phyloP scores from a whole-genome alignment of 2,888 invertebrate species.

The Pseudolycoriella hygida region DNA sequence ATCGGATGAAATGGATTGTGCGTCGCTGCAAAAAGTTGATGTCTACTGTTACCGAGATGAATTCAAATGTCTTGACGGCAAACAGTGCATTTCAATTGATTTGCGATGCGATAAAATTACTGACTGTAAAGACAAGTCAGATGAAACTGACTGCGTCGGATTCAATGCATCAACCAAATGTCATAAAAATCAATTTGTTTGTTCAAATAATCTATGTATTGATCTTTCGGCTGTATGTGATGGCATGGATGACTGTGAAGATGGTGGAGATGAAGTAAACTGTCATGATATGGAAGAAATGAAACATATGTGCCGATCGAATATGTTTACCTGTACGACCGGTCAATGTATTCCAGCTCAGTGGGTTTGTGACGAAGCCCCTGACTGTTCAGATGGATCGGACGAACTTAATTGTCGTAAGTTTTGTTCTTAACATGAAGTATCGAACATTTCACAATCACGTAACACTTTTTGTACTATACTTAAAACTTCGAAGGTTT shows the following conservation, averaged over 20 bases:
- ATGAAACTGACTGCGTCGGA: conserved; percentile 35
- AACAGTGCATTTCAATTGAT: conserved; percentile 30
- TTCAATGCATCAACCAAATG: conserved; percentile 25
- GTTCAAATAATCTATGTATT: conserved; percentile 34
- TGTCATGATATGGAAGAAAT: conserved; percentile 15
- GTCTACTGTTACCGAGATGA: conserved; percentile 25
- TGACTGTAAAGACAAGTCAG: conserved; percentile 38
- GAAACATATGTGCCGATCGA: neutral
- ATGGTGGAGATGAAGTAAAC: conserved; percentile 37
- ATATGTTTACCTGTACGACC: neutral
- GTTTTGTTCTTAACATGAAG: neutral
- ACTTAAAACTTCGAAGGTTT: no score
- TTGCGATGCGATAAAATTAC: conserved; percentile 33
- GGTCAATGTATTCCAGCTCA: conserved; percentile 43
- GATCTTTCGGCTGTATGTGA: conserved; percentile 33
- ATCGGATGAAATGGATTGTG: conserved; percentile 38
- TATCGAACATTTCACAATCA: neutral
- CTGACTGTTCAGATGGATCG: conserved; percentile 56
- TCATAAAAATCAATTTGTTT: conserved; percentile 30
- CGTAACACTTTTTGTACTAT: no score
- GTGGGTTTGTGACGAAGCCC: conserved; percentile 52
- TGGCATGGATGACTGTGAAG: conserved; percentile 34
- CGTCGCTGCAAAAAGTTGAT: conserved; percentile 8
- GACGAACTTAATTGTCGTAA: conserved; percentile 35
- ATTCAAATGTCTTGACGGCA: conserved; percentile 35